Evolutionary conservation across 1,140 invertebrate species (phyloP).

Genomic region (Pogonomyrmex californicus): DNA sequence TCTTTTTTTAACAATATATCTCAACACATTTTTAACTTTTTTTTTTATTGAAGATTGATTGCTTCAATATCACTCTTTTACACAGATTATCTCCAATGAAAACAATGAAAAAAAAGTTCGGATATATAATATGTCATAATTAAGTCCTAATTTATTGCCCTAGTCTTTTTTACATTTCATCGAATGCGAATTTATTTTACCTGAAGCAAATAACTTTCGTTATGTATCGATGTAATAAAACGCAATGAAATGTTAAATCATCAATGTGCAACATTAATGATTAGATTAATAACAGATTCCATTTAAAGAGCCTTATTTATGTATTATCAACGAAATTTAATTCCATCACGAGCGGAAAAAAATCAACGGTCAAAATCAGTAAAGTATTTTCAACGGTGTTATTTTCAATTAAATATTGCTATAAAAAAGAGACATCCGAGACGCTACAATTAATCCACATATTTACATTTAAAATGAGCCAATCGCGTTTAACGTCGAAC

Average conservation of each 20-base stretch:
- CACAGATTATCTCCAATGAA: neutral
- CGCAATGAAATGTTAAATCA: neutral
- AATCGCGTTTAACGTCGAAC: neutral
- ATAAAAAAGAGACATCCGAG: neutral
- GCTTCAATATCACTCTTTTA: neutral
- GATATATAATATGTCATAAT: no score
- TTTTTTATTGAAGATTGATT: neutral
- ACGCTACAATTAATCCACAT: no score
- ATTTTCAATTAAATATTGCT: neutral
- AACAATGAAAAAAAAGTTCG: no score
- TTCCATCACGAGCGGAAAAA: neutral
- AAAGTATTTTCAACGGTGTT: no score
- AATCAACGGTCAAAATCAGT: neutral
- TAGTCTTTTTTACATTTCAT: neutral
- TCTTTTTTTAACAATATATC: neutral
- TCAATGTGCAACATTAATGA: neutral
- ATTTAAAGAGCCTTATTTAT: neutral
- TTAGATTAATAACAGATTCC: conserved; percentile 8
- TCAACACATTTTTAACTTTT: neutral
- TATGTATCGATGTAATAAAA: neutral
- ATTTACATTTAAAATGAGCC: neutral
- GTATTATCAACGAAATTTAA: neutral
- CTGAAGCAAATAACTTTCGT: neutral
- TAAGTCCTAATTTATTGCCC: no score
- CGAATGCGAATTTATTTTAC: neutral